Evolutionary conservation across 2,888 invertebrate species (phyloP).

Genomic region (Pseudococcus longispinus): DNA sequence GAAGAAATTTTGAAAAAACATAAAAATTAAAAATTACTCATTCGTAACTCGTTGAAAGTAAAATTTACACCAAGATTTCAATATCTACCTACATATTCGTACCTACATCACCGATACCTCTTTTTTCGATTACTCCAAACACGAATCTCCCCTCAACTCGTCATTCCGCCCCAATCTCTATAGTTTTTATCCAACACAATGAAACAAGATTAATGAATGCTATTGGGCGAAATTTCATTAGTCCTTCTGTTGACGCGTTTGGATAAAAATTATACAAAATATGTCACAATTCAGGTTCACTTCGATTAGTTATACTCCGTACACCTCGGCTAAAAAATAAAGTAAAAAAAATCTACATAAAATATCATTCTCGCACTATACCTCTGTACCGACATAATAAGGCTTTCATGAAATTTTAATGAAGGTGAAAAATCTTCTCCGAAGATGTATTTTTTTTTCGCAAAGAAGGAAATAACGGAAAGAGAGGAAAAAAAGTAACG

Average conservation of each 20-base stretch:
- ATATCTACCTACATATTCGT: neutral
- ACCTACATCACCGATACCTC: neutral
- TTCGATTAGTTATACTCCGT: neutral
- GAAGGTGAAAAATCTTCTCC: neutral
- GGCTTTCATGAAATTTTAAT: neutral
- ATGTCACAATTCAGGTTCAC: neutral
- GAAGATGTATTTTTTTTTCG: neutral
- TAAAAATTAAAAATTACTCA: no score
- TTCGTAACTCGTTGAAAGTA: no score
- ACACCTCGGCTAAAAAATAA: neutral
- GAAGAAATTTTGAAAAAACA: no score
- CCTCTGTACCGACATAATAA: neutral
- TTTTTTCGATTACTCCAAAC: neutral
- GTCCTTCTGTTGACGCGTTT: neutral
- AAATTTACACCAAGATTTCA: neutral
- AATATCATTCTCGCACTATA: neutral
- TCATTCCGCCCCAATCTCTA: neutral
- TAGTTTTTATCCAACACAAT: neutral
- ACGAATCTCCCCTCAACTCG: neutral
- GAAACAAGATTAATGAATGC: neutral
- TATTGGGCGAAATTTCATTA: neutral
- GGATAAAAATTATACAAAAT: constrained; percentile 9
- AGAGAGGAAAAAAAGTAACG: neutral
- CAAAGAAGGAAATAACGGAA: neutral
- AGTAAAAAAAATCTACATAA: neutral